Evolutionary conservation across 1,140 invertebrate species (phyloP).

Genomic region (Apis cerana): DNA sequence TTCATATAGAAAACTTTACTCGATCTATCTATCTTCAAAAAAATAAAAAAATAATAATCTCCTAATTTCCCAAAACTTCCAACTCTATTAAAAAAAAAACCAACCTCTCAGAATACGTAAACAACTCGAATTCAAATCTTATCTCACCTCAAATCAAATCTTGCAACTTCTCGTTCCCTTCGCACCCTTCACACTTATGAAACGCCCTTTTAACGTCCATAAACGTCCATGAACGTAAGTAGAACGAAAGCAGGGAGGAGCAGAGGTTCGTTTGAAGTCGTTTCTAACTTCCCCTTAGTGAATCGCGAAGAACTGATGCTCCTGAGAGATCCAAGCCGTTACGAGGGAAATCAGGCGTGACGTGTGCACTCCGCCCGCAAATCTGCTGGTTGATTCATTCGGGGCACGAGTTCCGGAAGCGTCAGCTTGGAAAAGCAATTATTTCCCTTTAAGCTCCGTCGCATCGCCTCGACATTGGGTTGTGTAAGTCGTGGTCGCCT

Average conservation of each 20-base stretch:
- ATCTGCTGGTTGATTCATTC: conserved; percentile 32
- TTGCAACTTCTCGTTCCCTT: too few species aligned
- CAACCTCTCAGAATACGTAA: too few species aligned
- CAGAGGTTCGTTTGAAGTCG: conserved; percentile 13
- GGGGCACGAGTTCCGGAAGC: conserved; percentile 9
- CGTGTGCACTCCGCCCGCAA: conserved; percentile 15
- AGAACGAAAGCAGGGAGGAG: neutral
- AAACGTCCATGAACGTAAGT: too few species aligned
- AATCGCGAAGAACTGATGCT: neutral
- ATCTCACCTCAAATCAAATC: too few species aligned
- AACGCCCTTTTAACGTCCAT: neutral
- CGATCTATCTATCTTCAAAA: too few species aligned
- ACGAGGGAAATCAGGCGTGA: conserved; percentile 23
- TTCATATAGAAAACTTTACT: too few species aligned
- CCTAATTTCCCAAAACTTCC: too few species aligned
- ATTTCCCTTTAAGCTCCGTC: conserved; percentile 40
- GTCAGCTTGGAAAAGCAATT: conserved; percentile 51
- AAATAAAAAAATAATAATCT: too few species aligned
- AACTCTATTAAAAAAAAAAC: too few species aligned
- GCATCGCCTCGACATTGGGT: conserved; percentile 27
- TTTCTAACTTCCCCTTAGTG: too few species aligned
- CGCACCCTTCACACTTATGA: neutral
- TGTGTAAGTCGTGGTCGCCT: too few species aligned
- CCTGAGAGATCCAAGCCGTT: neutral
- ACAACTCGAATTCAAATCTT: too few species aligned